Conservation (phyloP, 2,888 invertebrate genomes). For the Timema podura region DNA sequence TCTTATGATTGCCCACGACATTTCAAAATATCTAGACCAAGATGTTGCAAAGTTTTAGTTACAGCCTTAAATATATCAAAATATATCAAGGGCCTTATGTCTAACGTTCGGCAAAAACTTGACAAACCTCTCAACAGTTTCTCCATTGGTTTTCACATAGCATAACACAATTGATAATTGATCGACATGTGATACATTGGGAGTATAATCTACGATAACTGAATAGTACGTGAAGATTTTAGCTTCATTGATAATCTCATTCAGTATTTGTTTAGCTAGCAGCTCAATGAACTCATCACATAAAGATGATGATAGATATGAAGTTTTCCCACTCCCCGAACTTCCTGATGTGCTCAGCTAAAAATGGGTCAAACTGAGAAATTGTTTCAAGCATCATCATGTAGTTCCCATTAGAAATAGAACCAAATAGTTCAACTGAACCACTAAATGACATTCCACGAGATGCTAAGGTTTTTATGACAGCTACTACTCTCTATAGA, state of each 20-base stretch:
- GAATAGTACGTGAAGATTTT: background rate
- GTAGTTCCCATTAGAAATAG: background rate
- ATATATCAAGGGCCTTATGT: too few species aligned
- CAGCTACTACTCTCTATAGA: constrained; percentile 7
- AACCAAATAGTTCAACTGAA: background rate
- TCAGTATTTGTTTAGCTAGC: background rate
- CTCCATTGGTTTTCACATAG: background rate
- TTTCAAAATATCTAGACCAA: background rate
- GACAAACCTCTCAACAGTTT: background rate
- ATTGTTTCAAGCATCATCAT: too few species aligned
- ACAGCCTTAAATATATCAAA: constrained; percentile 6
- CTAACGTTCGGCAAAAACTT: background rate
- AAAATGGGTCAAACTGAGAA: too few species aligned
- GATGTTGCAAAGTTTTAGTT: background rate
- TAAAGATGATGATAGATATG: too few species aligned
- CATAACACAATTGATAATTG: constrained; percentile 3
- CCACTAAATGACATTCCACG: constrained; percentile 3
- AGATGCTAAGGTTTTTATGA: constrained; percentile 10
- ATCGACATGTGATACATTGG: background rate
- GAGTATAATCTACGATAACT: background rate
- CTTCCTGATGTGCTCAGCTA: too few species aligned
- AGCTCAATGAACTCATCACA: background rate
- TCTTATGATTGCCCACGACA: background rate
- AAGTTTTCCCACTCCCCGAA: too few species aligned
- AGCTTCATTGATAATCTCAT: background rate